Evolutionary conservation across 2,888 invertebrate genomes (phyloP), one percentile per base, ranked within the genome.

Genomic region (Drosophila atripex): DNA sequence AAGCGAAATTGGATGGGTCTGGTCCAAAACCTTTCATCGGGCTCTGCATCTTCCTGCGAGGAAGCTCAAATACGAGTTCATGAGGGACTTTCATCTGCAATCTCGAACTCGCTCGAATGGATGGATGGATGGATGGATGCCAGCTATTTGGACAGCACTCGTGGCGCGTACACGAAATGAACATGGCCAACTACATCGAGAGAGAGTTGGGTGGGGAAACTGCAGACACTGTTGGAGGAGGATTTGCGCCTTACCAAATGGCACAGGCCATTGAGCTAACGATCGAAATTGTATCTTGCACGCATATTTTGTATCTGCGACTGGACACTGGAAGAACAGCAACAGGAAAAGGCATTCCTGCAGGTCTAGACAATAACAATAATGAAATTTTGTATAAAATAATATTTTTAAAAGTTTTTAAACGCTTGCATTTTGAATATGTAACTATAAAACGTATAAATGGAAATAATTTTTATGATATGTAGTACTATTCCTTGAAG

Each of bases 71-170:
- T 41, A 41, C 39, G n/a, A 41, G 39, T 41, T n/a, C 38, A 28
- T 49, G 38, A 46, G 50, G 45, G 50, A 51, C 50, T 35, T 54
- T 3, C 63, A 45, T 64, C 65, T 45, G 38, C 52, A 63, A 64
- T 64, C 52, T 46, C 55, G 3, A 46, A 28, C 43, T 56, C 14
- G 52, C 51, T 46, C 18, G 30, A 52, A 32, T 45, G 25, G 54
- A 41, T 54, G 32, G 46, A 55, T 38, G 41, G 59, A 45, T 71
- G 49, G 50, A 70, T 69, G 69, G 41, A 28, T 54, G 61, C 61
- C 38, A 50, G 61, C 53, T 50, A 70, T 84, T 85, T 85, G 77
- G 73, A 59, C 58, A 70, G 79, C 83, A 75, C 86, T 80, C 56
- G 75, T 52, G 39, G 51, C 49, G 50, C 49, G 68, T 58, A 61